These are phyloP conservation scores for Bombus waltoni DNA, from an alignment of 1,140 invertebrate genomes.

Conservation along the genomic window DNA sequence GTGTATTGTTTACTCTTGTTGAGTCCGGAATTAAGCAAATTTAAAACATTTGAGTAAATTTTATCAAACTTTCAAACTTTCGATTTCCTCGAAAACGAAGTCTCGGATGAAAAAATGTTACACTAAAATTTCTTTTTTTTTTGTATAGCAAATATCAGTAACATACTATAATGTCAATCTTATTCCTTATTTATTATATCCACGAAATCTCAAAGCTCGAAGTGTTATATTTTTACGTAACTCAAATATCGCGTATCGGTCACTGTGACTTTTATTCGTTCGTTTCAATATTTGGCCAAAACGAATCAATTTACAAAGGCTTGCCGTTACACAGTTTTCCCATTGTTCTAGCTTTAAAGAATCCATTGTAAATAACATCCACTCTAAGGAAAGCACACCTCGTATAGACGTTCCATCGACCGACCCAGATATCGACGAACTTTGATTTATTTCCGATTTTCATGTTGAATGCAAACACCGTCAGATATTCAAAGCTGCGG, in stretches of 20 bases:
- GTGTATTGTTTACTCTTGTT: no score
- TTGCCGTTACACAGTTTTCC: neutral
- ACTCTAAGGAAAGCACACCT: neutral
- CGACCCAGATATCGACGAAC: neutral
- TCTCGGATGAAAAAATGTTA: no score
- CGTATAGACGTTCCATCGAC: neutral
- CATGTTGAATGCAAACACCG: neutral
- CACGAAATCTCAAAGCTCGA: neutral
- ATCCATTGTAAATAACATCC: neutral
- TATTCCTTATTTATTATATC: neutral
- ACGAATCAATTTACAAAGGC: neutral
- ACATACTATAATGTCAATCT: neutral
- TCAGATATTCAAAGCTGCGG: neutral
- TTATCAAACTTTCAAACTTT: no score
- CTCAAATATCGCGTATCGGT: neutral
- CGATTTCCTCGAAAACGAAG: no score
- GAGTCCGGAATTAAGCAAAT: no score
- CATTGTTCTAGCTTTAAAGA: neutral
- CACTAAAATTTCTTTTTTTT: no score
- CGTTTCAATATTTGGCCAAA: neutral
- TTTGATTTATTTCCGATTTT: conserved; percentile 11
- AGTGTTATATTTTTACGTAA: neutral
- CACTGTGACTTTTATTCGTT: neutral
- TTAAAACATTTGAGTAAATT: no score
- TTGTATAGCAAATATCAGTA: no score